Base-by-base conservation (phyloP, 2,113 vertebrate species). In the Oplegnathus fasciatus region DNA sequence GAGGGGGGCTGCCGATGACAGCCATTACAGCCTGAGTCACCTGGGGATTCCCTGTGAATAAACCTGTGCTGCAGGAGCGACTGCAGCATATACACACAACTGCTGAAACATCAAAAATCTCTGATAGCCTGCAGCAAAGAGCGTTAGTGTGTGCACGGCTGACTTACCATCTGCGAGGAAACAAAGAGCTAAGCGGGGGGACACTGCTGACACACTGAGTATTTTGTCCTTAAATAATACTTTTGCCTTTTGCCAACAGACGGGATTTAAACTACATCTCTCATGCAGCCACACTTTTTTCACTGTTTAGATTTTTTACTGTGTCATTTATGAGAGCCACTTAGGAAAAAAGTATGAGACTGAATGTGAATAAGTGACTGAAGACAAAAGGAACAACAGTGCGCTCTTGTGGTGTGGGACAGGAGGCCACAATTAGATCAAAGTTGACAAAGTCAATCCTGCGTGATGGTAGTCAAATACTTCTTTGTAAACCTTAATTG, bases 331-430 rank as follows among this genome's bases (percentile, higher is more conserved):
- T 61, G 11, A 61, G 28, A n/a, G n/a, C 40, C 24, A 42, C 6
- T 86, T 32, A 34, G 7, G 34, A 24, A 44, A 73, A 71, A 17
- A 58, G 67, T 20, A 17, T 18, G 74, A 66, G 30, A 64, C 58
- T 71, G 44, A 81, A 52, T 9, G 61, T 67, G 66, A 78, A 75
- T 18, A 67, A 67, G 75, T 32, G 28, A 58, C 62, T 37, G 28
- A 52, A 55, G 71, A 86, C 52, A 65, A 62, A 62, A 88, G 66
- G 81, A 75, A 74, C 92, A 90, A 92, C 82, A 93, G 89, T 92
- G 93, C 92, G 83, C 94, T 90, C 94, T 94, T 89, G 93, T 94
- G 94, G 94, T 83, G 68, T 67, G 54, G 80, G 34, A 70, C 40
- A 82, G 46, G 42, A 85, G 72, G 17, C 60, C 40, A 78, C n/a